phyloP scores from a whole-genome alignment of 1,140 invertebrate species.

The Drosophila albomicans region DNA sequence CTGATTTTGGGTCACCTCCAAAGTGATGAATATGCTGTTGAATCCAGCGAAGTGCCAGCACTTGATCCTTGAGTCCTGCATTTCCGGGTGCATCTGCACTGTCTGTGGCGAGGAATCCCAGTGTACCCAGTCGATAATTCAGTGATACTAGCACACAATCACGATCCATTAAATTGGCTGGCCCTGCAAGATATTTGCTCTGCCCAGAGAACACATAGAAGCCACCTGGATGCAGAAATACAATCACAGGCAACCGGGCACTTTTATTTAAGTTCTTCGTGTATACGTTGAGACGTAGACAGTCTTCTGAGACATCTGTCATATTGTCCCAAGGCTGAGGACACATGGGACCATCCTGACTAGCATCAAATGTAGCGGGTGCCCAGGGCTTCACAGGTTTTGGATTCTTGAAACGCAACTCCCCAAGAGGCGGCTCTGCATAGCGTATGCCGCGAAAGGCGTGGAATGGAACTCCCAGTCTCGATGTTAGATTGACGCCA shows the following conservation, averaged over 20 bases:
- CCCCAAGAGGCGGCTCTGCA: conserved; percentile 85
- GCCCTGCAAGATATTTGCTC: conserved; percentile 85
- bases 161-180: conserved; percentile 86
- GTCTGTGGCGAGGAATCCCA: conserved; percentile 88
- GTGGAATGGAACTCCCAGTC: conserved; percentile 85
- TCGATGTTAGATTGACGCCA: conserved; percentile 58
- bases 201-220: conserved; percentile 85
- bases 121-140: conserved; percentile 88
- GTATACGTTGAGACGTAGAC: conserved; percentile 93
- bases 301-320: conserved; percentile 88
- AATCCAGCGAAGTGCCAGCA: conserved; percentile 90
- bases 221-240: conserved; percentile 88
- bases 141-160: conserved; percentile 88
- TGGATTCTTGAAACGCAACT: conserved; percentile 80
- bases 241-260: conserved; percentile 86
- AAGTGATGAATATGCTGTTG: conserved; percentile 89
- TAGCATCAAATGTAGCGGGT: conserved; percentile 85
- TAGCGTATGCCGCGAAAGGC: conserved; percentile 89
- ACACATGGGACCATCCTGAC: conserved; percentile 86
- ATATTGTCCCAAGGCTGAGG: conserved; percentile 79
- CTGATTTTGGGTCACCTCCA: conserved; percentile 88
- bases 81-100: conserved; percentile 88
- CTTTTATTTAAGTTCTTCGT: conserved; percentile 86
- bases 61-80: conserved; percentile 91
- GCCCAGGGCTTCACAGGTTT: conserved; percentile 86